These are phyloP conservation scores for Oryzias melastigma DNA, from an alignment of 2,113 vertebrate species.

Conservation along the genomic window DNA sequence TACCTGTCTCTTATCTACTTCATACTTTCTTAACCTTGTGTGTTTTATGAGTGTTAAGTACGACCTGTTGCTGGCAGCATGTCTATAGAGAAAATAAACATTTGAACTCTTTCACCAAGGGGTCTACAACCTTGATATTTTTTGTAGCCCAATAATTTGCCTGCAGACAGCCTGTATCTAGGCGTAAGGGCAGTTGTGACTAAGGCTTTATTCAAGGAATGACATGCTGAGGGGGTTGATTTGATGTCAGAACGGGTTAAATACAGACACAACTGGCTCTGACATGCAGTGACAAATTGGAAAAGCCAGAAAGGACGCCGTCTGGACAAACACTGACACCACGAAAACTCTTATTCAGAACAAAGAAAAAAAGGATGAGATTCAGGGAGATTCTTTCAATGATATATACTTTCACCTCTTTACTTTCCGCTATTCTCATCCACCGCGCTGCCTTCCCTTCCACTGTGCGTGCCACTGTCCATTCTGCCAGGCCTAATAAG, in stretches of 20 bases:
- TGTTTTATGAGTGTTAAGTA: no score
- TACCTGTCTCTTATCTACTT: no score
- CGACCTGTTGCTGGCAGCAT: no score
- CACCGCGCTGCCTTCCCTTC: conserved; percentile 35
- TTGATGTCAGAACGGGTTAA: conserved; percentile 57
- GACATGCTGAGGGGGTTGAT: conserved; percentile 61
- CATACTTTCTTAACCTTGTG: no score
- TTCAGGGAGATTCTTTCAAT: conserved; percentile 38
- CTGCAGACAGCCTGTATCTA: no score
- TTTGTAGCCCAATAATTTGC: no score
- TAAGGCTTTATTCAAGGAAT: conserved; percentile 13
- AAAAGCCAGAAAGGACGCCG: conserved; percentile 51
- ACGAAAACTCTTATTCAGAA: conserved; percentile 49
- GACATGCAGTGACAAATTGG: conserved; percentile 58
- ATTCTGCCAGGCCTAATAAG: conserved; percentile 70
- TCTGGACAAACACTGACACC: conserved; percentile 43
- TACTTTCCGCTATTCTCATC: conserved; percentile 53
- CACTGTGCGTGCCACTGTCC: conserved; percentile 49
- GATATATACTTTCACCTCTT: conserved; percentile 50
- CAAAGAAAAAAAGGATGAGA: conserved; percentile 26
- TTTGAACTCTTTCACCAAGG: no score
- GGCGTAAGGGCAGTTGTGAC: no score
- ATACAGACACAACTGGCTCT: conserved; percentile 38
- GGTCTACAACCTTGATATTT: no score
- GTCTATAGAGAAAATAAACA: no score